phyloP scores from a whole-genome alignment of 2,888 invertebrate species.

The Endomychus coccineus region DNA sequence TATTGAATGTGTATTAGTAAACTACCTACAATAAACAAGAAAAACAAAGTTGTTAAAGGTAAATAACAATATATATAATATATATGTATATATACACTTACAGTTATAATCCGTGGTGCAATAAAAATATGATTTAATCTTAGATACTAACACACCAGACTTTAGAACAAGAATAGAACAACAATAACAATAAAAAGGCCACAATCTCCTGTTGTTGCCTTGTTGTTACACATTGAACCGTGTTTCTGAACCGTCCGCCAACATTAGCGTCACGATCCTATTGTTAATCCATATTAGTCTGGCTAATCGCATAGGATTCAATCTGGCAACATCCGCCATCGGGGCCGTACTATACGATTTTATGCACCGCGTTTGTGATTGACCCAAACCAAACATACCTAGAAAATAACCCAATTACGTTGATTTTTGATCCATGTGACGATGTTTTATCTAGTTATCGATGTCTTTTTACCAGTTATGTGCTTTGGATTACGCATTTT shows the following conservation, averaged over 20 bases:
- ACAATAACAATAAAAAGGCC: slow-evolving; percentile 14
- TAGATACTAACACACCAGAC: no score
- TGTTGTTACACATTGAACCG: slow-evolving; percentile 63
- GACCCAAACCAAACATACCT: slow-evolving; percentile 95
- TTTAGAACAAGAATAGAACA: slow-evolving; percentile 5
- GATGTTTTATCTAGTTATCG: no score
- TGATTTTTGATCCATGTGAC: no score
- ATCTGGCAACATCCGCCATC: slow-evolving; percentile 76
- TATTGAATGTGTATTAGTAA: slow-evolving; percentile 1
- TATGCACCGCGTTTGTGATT: slow-evolving; percentile 92
- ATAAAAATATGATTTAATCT: no score
- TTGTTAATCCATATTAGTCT: slow-evolving; percentile 94
- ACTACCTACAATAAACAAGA: no score
- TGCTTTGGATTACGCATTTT: no score
- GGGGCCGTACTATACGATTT: slow-evolving; percentile 93
- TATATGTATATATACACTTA: slow-evolving; percentile 11
- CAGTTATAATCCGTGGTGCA: slow-evolving; percentile 13
- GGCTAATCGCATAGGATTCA: slow-evolving; percentile 85
- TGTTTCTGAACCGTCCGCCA: slow-evolving; percentile 93
- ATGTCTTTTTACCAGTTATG: no score
- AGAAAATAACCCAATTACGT: slow-evolving; percentile 15
- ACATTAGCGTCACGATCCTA: slow-evolving; percentile 85
- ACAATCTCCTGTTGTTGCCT: slow-evolving; percentile 8
- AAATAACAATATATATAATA: slow-evolving; percentile 13
- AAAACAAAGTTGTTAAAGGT: slow-evolving; percentile 15